phyloP scores from a whole-genome alignment of 2,113 vertebrate species.

The Crocuta crocuta region DNA sequence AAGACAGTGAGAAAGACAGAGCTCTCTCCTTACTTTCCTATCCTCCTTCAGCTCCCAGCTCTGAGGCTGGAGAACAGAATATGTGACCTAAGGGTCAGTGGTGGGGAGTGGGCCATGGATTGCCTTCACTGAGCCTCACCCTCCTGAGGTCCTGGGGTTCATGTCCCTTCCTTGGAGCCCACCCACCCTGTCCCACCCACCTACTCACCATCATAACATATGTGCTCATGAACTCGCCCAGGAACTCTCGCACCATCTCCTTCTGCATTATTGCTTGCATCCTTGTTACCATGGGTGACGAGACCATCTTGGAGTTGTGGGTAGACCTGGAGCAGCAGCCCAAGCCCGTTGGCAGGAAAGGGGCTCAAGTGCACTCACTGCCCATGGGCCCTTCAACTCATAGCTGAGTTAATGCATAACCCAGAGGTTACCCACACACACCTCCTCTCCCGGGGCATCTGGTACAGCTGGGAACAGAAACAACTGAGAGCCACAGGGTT shows the following conservation, averaged over 20 bases:
- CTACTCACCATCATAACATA: constrained; percentile 92
- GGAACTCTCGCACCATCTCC: constrained; percentile 85
- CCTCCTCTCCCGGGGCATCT: constrained; percentile 21
- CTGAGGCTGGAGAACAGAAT: neutral
- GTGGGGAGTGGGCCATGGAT: neutral
- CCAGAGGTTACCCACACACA: neutral
- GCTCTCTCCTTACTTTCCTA: neutral
- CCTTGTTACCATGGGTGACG: accelerated
- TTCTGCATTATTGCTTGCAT: constrained; percentile 73
- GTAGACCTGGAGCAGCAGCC: constrained; percentile 30
- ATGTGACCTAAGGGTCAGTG: neutral
- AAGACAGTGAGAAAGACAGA: neutral
- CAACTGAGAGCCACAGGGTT: neutral
- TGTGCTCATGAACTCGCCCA: constrained; percentile 89
- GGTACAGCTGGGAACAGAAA: neutral
- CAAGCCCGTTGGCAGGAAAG: neutral
- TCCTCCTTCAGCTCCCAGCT: neutral
- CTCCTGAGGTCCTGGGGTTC: neutral
- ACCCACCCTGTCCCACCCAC: neutral
- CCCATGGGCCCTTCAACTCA: neutral
- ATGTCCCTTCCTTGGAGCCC: neutral
- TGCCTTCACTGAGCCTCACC: neutral
- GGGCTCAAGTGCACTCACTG: constrained; percentile 49
- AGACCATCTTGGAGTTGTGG: neutral
- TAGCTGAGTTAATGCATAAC: constrained; percentile 72